Evolutionary conservation across 2,113 vertebrate genomes (phyloP).

Genomic region (Trichechus manatus): DNA sequence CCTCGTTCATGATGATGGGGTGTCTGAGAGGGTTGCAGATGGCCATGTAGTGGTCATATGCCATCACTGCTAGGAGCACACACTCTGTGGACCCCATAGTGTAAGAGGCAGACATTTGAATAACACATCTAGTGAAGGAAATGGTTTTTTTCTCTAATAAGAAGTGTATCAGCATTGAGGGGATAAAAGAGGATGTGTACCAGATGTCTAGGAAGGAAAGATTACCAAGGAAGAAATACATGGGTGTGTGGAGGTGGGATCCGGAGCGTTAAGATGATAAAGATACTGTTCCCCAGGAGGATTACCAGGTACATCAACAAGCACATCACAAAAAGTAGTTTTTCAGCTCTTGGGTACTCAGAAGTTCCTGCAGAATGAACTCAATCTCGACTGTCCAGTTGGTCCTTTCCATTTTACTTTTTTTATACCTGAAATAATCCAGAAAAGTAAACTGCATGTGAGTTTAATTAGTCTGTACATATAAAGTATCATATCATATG

Average conservation of each 20-base stretch:
- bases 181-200: slow-evolving; percentile 68
- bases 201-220: slow-evolving; percentile 74
- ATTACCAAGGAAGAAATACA: slow-evolving; percentile 79
- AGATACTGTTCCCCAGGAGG: slow-evolving; percentile 68
- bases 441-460: not conserved
- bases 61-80: slow-evolving; percentile 67
- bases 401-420: slow-evolving; percentile 38
- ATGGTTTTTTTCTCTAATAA: slow-evolving; percentile 67
- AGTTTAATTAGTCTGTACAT: not conserved
- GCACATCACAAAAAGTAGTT: slow-evolving; percentile 50
- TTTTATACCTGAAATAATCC: not conserved
- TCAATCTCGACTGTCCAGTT: slow-evolving; percentile 60
- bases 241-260: slow-evolving; percentile 61
- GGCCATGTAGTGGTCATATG: slow-evolving; percentile 55
- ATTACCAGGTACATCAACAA: slow-evolving; percentile 67
- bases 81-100: slow-evolving; percentile 68
- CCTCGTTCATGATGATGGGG: slow-evolving; percentile 50
- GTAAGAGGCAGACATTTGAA: slow-evolving; percentile 69
- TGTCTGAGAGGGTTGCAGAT: slow-evolving; percentile 72
- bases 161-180: slow-evolving; percentile 70
- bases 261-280: slow-evolving; percentile 55
- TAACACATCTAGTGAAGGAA: slow-evolving; percentile 65
- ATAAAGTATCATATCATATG: not conserved
- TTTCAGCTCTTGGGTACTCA: slow-evolving; percentile 55
- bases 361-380: slow-evolving; percentile 71